Evolutionary conservation across 2,113 vertebrate genomes (phyloP).

Genomic region (Columba livia): DNA sequence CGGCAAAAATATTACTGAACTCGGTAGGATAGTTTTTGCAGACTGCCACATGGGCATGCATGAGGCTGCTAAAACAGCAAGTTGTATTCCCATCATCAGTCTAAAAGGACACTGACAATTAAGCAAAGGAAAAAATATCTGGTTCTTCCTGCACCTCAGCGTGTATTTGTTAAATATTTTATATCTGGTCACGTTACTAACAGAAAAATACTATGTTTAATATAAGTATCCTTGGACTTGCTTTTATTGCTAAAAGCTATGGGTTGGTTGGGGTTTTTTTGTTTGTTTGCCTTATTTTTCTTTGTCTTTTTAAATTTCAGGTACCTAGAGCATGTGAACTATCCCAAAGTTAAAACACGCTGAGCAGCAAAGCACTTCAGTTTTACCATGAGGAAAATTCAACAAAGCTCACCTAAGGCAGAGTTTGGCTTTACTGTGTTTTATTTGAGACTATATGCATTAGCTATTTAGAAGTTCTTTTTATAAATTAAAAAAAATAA

Average conservation of each 20-base stretch:
- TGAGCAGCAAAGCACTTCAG: background rate
- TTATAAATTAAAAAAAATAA: background rate
- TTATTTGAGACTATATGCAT: background rate
- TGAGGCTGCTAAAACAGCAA: background rate
- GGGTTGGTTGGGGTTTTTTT: background rate
- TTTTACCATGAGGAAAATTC: background rate
- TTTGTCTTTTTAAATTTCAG: background rate
- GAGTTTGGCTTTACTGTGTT: background rate
- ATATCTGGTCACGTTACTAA: background rate
- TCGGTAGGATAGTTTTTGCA: conserved; percentile 13
- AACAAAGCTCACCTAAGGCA: background rate
- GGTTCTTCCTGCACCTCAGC: background rate
- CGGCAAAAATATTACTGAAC: conserved; percentile 9
- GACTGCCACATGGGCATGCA: background rate
- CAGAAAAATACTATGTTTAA: background rate
- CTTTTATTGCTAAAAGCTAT: background rate
- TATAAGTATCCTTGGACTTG: background rate
- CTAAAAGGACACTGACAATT: background rate
- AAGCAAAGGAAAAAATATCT: background rate
- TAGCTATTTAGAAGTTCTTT: background rate
- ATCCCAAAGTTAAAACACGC: background rate
- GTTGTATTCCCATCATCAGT: background rate
- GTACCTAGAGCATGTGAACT: background rate
- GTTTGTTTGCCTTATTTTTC: background rate
- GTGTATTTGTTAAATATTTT: background rate